Evolutionary conservation across 2,113 vertebrate species (phyloP).

Genomic region (Pterocles burchelli): DNA sequence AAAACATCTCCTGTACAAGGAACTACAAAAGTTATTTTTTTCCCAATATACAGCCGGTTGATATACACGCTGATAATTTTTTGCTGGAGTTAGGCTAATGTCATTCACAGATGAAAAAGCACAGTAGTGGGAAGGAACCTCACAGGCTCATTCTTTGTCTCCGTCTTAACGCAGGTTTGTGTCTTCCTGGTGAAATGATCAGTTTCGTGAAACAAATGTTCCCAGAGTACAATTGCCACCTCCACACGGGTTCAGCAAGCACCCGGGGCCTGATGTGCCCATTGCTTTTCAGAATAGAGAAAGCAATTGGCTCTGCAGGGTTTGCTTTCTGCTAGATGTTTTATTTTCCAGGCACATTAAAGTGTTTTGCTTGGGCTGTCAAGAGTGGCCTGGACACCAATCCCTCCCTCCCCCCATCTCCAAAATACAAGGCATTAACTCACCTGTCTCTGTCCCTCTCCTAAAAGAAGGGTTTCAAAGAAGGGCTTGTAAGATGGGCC

Average conservation of each 20-base stretch:
- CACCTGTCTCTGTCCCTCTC: background rate
- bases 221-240: fast-evolving
- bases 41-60: background rate
- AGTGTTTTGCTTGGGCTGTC: background rate
- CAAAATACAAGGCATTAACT: background rate
- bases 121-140: background rate
- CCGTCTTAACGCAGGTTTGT: background rate
- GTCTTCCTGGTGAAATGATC: background rate
- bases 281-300: background rate
- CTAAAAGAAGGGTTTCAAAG: background rate
- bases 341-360: background rate
- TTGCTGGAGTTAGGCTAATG: background rate
- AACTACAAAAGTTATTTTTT: background rate
- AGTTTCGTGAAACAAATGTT: background rate
- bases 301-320: background rate
- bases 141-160: fast-evolving
- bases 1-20: background rate
- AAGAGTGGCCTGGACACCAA: background rate
- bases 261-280: fast-evolving
- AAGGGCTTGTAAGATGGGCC: background rate
- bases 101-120: background rate
- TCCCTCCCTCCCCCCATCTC: background rate
- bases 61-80: background rate
- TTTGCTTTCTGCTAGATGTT: background rate
- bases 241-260: fast-evolving